Base-by-base conservation (phyloP, 2,888 invertebrate genomes). In the Mythimna ferrago region DNA sequence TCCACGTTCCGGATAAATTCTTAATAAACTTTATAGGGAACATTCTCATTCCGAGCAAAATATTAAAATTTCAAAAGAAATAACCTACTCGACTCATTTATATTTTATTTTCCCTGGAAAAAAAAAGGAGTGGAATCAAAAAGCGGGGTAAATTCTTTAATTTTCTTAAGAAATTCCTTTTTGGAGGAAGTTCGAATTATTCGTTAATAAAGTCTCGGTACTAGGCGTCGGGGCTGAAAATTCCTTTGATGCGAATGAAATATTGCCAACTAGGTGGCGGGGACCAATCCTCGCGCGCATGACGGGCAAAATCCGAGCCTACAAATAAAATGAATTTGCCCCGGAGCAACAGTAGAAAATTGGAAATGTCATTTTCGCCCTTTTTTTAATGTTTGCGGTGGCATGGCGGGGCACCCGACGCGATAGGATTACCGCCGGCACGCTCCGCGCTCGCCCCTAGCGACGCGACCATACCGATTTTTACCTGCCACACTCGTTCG, bases 281-380 rank as follows among this genome's bases (percentile, higher is more conserved):
- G 87, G 89, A 87, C 89, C 90, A 89, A 92, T 91, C 89, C 88
- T 81, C 89, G 83, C 86, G 89, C 88, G 92, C 91, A 91, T 92
- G 94, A 93, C 94, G 92, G 89, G 90, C 89, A 92, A 88, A 95
- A 95, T 94, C 93, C 93, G 92, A 90, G 94, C 93, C 94, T 93
- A 93, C 94, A 94, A 94, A 95, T 94, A 95, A 95, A 96, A 95
- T 94, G 95, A 94, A 94, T 94, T 93, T 92, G 92, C 92, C 95
- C 93, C 91, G 91, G 89, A 93, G 96, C 95, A 92, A 94, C 93
- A 92, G 95, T 94, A 96, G 96, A 96, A 96, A 97, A 96, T 96
- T 96, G 94, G 95, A 96, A 96, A 96, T 95, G 96, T 96, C 96
- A 96, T 96, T 96, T 96, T 96, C 94, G 94, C 93, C 93, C 92